phyloP scores from a whole-genome alignment of 2,888 invertebrate species.

The Cataglyphis cursor region DNA sequence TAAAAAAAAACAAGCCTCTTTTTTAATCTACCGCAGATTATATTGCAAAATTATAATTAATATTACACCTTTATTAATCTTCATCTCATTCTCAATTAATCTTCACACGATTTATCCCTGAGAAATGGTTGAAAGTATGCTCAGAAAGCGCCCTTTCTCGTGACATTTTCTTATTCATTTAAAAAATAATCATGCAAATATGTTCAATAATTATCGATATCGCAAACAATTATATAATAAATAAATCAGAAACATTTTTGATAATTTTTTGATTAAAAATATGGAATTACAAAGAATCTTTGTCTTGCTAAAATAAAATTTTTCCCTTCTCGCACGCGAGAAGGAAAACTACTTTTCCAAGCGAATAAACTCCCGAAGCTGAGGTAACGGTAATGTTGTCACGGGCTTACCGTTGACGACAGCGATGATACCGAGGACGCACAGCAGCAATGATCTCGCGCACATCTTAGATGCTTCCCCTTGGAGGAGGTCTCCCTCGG shows the following conservation, averaged over 20 bases:
- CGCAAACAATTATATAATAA: neutral
- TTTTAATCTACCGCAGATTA: neutral
- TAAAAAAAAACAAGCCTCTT: neutral
- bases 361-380: neutral
- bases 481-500: neutral
- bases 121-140: neutral
- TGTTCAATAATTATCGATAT: neutral
- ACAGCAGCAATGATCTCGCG: constrained; percentile 79
- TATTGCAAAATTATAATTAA: neutral
- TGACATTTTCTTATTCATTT: neutral
- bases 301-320: neutral
- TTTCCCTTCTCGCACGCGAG: neutral
- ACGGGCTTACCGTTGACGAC: constrained; percentile 81
- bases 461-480: constrained; percentile 65
- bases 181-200: neutral
- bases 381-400: neutral
- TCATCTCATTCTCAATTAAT: neutral
- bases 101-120: neutral
- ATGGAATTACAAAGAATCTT: neutral
- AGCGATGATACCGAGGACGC: constrained; percentile 79
- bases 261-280: neutral
- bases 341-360: neutral
- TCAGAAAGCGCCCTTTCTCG: neutral
- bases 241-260: neutral
- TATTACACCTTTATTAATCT: neutral